Evolutionary conservation across 2,888 invertebrate genomes (phyloP), one percentile per base, ranked within the genome.

Genomic region (Cosmopolites sordidus): DNA sequence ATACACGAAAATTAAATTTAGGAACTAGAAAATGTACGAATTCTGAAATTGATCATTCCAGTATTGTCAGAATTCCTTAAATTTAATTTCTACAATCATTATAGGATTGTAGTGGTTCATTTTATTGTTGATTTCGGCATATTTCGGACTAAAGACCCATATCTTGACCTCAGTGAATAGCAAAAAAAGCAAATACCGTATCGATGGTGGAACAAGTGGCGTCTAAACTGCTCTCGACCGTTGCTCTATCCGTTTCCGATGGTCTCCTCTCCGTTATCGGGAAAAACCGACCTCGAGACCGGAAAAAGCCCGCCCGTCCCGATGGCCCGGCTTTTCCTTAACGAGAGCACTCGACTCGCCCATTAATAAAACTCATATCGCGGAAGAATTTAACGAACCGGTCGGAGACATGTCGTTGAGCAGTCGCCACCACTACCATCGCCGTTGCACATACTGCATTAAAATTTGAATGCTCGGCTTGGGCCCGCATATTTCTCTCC

Each of bases 361-460:
- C 68, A 66, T 68, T 69, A 69, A 68, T 68, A 64, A 64, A 66
- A 66, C 64, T 65, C 69, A 68, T 66, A 67, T 66, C 64, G 66
- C 62, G 69, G 69, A 69, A 69, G 68, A 69, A 69, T 69, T 69
- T 69, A 69, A 69, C 65, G 69, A 59, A 56, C 51, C 55, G 53
- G 45, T 51, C 51, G 43, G 40, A 40, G 52, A 51, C 52, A 52
- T 57, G 57, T 50, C 58, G 58, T 51, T 33, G 33, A 12, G n/a
- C n/a, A 12, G 33, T 12, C 22, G 8, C 22, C 22, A 22, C 22
- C 22, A 8, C 22, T 8, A 22, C 22, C 22, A 22, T 8, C 3
- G 22, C 22, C 3, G 22, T 22, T 33, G 33, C 33, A 50, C 43
- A 40, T 49, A 49, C 54, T 12, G 45, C 42, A 46, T 47, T 54